These are phyloP conservation scores for Callosobruchus maculatus DNA, from an alignment of 2,888 invertebrate species.

Conservation along the genomic window DNA sequence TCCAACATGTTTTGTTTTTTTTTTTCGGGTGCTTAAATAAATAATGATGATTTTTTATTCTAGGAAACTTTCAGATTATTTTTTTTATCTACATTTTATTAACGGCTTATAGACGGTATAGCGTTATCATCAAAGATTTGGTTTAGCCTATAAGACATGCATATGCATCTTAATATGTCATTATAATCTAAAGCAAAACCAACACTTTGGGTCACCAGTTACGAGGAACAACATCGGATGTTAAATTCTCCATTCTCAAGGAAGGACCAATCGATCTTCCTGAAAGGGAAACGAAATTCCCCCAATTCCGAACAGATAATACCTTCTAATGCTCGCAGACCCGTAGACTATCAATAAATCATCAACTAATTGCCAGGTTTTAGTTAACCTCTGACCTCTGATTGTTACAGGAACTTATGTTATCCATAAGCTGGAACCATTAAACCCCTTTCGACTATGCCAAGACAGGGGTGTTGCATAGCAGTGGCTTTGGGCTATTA, in stretches of 20 bases:
- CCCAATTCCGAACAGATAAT: background rate
- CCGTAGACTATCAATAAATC: background rate
- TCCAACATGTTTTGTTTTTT: too few relatives aligned
- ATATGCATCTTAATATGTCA: background rate
- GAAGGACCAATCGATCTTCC: background rate
- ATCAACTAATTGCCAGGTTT: background rate
- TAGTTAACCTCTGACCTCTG: background rate
- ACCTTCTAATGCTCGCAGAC: background rate
- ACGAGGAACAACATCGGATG: background rate
- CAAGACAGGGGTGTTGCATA: background rate
- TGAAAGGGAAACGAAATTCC: background rate
- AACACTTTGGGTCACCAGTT: background rate
- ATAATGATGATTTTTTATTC: too few relatives aligned
- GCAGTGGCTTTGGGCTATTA: too few relatives aligned
- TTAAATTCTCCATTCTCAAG: background rate
- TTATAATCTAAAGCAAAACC: background rate
- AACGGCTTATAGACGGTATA: too few relatives aligned
- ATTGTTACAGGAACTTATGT: background rate
- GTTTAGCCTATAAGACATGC: too few relatives aligned
- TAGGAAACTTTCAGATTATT: too few relatives aligned
- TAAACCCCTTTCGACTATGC: background rate
- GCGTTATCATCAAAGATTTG: too few relatives aligned
- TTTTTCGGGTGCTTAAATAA: too few relatives aligned
- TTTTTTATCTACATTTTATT: too few relatives aligned
- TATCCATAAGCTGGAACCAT: background rate